Base-by-base conservation (phyloP, 2,888 invertebrate species). In the Metallyticus violacea region DNA sequence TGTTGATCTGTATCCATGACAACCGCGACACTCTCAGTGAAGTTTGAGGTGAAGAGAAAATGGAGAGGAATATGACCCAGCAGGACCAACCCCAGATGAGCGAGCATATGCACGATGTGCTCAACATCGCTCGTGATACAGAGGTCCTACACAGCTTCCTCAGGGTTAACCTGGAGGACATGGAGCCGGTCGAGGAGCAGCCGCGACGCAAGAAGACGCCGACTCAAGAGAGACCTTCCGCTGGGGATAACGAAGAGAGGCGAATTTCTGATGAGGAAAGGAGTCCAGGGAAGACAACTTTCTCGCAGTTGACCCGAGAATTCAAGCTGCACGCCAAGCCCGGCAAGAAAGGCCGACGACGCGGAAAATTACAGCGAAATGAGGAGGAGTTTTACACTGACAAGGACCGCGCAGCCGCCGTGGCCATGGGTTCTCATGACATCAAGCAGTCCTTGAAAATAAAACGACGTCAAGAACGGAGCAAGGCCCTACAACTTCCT, bases 341-440 rank as follows among this genome's bases (percentile, higher is more conserved):
- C 4, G 86, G 85, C 79, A 87, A 81, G 84, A 88, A 85, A 85
- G 90, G 85, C 88, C 89, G 26, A 89, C 90, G 81, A 91, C 91
- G 89, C 89, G 85, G 76, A 86, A 87, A 80, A 29, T 85, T 15
- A 78, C 81, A 85, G 85, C 87, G 86, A 29, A 88, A 89, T 2
- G 90, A 92, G 87, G 97, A 97, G 89, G 97, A 97, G 90, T 92
- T 96, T 27, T 98, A 97, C 90, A 97, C 97, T 26, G 98, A 98
- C 91, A 98, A 98, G 90, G 97, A 97, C 91, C 93, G 98, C 6
- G 98, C 97, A 0, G 97, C 98, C 0, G 97, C 97, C 0, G 97
- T 97, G 25, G 96, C 97, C 90, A 91, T 96, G 94, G 97, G 97
- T 0, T 95, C 95, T n/a, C 95, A 94, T 88, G 97, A 98, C 90